Base-by-base conservation (phyloP, 2,888 invertebrate genomes). In the Sinotaia quadrata region DNA sequence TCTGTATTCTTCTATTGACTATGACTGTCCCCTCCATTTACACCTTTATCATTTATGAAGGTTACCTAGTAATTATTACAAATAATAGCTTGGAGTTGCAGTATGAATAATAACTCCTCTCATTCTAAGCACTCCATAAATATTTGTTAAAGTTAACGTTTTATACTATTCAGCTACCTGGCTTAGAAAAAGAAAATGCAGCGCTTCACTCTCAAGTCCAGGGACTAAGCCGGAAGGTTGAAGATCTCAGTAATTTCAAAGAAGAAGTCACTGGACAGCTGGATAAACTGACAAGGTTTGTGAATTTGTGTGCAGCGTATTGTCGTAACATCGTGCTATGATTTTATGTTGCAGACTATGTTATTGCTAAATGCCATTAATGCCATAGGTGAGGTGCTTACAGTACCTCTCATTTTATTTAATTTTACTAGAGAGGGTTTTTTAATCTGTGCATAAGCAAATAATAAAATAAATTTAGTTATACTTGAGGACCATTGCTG, bases 211-310 rank as follows among this genome's bases (percentile, higher is more conserved):
- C 73, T 24, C 75, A 78, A 47, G 77, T 83, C 8, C 61, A 68
- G 4, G 61, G 57, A 15, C 59, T 82, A 37, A 76, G 75, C 24
- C 67, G 74, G 59, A 71, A 77, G 52, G 74, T 81, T 0, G 70
- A 63, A 15, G 67, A 69, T 34, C 68, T 83, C 52, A 81, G 81
- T 51, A 75, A 74, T 24, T 63, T 59, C 24, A 80, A 74, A 59
- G 67, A 63, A 7, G 60, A 73, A 3, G 31, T 68, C 18, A 36
- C 65, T 21, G 72, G 71, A 7, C 75, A 79, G 57, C 75, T 81
- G 7, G 69, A 72, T 29, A 73, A 73, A 29, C 76, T 75, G 66
- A 60, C 73, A n/a, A 73, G 76, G 82, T 82, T 27, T 49, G 59
- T 47, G 29, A 24, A 18, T 34, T 10, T 21, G 27, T 21, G 3